Evolutionary conservation across 2,888 invertebrate genomes (phyloP), one percentile per base, ranked within the genome.

Genomic region (Dolichomitus sp.): DNA sequence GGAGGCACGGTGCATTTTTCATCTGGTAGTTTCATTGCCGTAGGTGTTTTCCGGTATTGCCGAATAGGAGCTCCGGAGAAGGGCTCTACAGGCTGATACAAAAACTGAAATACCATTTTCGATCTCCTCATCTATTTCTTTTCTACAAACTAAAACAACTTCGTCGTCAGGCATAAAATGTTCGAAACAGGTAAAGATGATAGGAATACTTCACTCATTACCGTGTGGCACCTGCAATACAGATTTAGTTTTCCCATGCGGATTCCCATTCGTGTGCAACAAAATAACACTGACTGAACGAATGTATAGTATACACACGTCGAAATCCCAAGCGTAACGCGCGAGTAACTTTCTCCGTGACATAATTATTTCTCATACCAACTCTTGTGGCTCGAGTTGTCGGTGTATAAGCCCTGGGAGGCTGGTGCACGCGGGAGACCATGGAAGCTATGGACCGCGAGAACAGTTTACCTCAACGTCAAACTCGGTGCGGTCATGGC

Each of bases 401-500:
- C 27, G 57, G 69, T 48, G 68, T 52, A 73, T 69, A n/a, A 59
- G 50, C 40, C 65, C 57, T 59, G 86, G 85, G 88, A 88, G 87
- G 84, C 86, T 89, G 85, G 72, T 75, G 52, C 66, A 74, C 59
- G 59, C 65, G 19, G 50, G 79, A 42, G 65, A 81, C 85, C 79
- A 87, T 87, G 86, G 89, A 88, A 88, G 88, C 91, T 17, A 19
- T 90, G 89, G 89, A 89, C 89, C 91, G 42, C 57, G 63, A 30
- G 69, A 73, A 77, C 77, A 91, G 91, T 91, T 90, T 90, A 87
- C 85, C 90, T 90, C 88, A 88, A 91, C 90, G 89, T 89, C 89
- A 90, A 91, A 91, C 89, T 87, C 89, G 63, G 89, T 88, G 87
- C 90, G 86, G 90, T 89, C 91, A 92, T 92, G 92, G 86, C 86